Percentiles rank a stretch among this genome's conserved stretches.
phyloP scores from a whole-genome alignment of 1,140 invertebrate species.

The Dolichoris vasculosae region DNA sequence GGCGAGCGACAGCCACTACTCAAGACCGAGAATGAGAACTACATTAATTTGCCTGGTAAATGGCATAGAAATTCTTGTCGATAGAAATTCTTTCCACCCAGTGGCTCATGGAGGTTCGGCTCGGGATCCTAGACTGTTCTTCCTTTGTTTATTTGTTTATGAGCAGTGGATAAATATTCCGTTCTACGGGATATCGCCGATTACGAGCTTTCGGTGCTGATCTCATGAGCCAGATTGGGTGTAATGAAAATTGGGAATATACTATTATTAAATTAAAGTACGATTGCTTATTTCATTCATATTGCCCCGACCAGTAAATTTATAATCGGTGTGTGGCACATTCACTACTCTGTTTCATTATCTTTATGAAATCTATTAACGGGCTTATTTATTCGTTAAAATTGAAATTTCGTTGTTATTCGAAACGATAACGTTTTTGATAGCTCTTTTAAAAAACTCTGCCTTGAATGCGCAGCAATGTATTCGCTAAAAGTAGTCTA shows the following conservation, averaged over 20 bases:
- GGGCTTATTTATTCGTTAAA: background rate
- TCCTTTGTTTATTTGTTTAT: constrained; percentile 38
- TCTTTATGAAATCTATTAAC: background rate
- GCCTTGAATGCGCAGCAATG: too few relatives aligned
- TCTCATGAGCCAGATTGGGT: background rate
- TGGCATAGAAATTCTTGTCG: background rate
- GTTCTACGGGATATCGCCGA: too few relatives aligned
- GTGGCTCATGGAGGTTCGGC: constrained; percentile 7
- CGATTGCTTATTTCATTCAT: background rate
- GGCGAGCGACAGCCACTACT: constrained; percentile 73
- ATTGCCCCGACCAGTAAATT: background rate
- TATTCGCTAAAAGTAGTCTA: too few relatives aligned
- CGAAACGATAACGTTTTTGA: background rate
- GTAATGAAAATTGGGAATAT: background rate
- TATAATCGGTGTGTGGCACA: background rate
- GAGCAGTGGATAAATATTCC: constrained; percentile 1
- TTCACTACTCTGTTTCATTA: background rate
- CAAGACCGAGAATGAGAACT: constrained; percentile 59
- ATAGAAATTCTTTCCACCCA: background rate
- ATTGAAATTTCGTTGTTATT: background rate
- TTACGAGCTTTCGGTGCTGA: background rate
- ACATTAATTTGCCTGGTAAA: constrained; percentile 43
- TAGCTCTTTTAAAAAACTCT: background rate
- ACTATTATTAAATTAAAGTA: background rate
- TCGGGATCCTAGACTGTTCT: background rate